phyloP scores from a whole-genome alignment of 2,113 vertebrate species.

The Pseudonaja textilis region DNA sequence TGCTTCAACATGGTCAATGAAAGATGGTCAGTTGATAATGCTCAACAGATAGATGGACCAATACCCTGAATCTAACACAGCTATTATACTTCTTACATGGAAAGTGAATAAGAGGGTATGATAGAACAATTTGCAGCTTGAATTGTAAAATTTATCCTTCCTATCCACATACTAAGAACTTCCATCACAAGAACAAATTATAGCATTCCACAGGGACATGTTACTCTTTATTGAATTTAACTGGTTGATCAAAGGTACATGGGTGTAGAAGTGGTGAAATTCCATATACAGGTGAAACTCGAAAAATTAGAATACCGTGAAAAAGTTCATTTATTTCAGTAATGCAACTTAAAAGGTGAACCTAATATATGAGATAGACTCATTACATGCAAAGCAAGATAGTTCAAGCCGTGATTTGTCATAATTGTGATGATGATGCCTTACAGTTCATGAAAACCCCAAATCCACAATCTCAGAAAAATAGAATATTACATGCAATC shows the following conservation, averaged over 20 bases:
- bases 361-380: no score
- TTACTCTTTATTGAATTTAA: background rate
- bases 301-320: no score
- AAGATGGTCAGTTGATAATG: background rate
- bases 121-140: background rate
- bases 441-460: no score
- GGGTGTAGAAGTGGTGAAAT: background rate
- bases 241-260: background rate
- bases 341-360: no score
- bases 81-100: no score
- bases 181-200: background rate
- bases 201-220: background rate
- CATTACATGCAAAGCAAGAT: no score
- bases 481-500: no score
- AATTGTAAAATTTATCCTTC: background rate
- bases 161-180: background rate
- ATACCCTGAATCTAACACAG: background rate
- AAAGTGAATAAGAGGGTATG: background rate
- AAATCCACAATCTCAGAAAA: no score
- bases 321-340: no score
- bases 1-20: background rate
- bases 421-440: no score
- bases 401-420: no score
- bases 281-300: no score
- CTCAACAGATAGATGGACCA: background rate